Evolutionary conservation across 2,113 vertebrate genomes (phyloP).

Genomic region (Brevimyrus niger): DNA sequence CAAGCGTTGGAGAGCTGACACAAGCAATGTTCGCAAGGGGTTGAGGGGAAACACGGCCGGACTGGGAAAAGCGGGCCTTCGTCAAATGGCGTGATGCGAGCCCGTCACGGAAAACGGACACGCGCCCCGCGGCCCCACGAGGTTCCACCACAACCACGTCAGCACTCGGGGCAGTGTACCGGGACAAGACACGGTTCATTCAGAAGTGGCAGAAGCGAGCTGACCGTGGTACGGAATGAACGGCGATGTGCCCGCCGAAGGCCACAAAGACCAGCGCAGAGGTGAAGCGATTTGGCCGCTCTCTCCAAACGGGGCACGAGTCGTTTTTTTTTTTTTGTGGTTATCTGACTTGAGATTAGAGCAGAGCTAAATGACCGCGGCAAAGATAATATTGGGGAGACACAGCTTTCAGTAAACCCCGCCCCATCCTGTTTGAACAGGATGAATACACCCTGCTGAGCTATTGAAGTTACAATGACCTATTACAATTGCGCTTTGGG

Average conservation of each 20-base stretch:
- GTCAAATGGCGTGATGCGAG: background rate
- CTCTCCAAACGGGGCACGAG: background rate
- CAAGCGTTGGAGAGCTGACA: background rate
- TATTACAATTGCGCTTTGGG: background rate
- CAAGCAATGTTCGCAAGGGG: background rate
- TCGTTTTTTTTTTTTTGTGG: background rate
- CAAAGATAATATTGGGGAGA: constrained; percentile 11
- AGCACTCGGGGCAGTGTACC: background rate
- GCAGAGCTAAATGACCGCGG: background rate
- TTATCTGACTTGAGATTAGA: background rate
- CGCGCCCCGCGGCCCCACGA: background rate
- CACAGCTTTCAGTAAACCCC: background rate
- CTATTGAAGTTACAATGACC: background rate
- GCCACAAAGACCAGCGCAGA: background rate
- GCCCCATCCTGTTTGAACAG: constrained; percentile 3
- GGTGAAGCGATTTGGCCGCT: background rate
- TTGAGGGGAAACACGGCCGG: background rate
- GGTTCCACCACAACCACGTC: background rate
- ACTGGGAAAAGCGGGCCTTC: background rate
- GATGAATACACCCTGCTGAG: background rate
- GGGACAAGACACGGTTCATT: background rate
- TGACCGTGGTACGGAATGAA: background rate
- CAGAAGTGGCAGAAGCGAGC: background rate
- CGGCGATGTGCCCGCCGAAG: background rate
- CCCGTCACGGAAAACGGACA: background rate